Percentiles rank a stretch among this genome's conserved stretches.
phyloP scores from a whole-genome alignment of 2,888 invertebrate genomes.

The Lycaena phlaeas region DNA sequence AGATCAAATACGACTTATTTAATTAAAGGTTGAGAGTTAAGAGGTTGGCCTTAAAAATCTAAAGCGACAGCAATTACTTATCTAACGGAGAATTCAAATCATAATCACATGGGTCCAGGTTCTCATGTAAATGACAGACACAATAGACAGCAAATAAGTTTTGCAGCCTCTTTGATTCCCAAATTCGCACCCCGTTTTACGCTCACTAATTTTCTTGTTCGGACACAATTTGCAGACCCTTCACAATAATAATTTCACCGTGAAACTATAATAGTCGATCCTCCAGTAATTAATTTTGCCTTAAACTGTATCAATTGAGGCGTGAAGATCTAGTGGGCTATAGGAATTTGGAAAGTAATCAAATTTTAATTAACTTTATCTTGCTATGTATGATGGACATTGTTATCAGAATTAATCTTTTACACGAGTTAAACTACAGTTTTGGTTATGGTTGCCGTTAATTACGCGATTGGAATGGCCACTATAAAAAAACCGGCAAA shows the following conservation, averaged over 20 bases:
- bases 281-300: conserved; percentile 68
- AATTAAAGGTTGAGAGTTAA: too few relatives aligned
- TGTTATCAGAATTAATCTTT: too few relatives aligned
- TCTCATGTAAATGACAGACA: too few relatives aligned
- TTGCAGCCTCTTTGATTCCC: conserved; percentile 61
- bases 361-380: conserved; percentile 48
- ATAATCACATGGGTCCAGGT: too few relatives aligned
- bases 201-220: conserved; percentile 73
- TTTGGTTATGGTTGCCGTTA: too few relatives aligned
- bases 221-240: conserved; percentile 66
- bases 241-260: conserved; percentile 67
- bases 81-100: too few relatives aligned
- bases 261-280: conserved; percentile 71
- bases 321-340: conserved; percentile 66
- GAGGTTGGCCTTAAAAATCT: too few relatives aligned
- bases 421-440: too few relatives aligned
- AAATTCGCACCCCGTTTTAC: conserved; percentile 71
- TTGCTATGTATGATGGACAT: conserved; percentile 32
- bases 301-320: conserved; percentile 70
- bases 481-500: too few relatives aligned
- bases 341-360: conserved; percentile 55
- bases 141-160: conserved; percentile 58
- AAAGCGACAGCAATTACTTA: too few relatives aligned
- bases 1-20: too few relatives aligned
- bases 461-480: too few relatives aligned